Conservation (phyloP, 92 coral and sea anemone species). For the Epizoanthus ramosus region DNA sequence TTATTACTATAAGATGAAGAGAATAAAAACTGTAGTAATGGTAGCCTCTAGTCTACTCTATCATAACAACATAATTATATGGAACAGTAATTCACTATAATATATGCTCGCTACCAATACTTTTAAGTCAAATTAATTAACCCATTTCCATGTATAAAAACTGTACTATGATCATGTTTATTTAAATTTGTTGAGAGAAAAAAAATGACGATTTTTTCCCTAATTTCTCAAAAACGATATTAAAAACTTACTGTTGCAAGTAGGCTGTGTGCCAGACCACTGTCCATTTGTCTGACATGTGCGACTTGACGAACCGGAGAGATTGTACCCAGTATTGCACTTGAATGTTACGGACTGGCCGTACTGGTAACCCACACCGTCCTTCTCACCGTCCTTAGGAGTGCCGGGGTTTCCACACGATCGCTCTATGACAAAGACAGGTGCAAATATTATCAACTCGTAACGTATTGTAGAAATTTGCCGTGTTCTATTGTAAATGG, state of each 20-base stretch:
- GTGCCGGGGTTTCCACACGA: slow-evolving; percentile 85
- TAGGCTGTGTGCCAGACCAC: slow-evolving; percentile 80
- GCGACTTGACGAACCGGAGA: slow-evolving; percentile 64
- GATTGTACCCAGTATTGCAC: slow-evolving; percentile 68
- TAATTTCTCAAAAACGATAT: not conserved
- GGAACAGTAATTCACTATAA: no score
- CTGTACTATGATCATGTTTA: no score
- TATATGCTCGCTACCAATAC: no score
- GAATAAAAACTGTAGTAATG: not conserved
- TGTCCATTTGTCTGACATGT: slow-evolving; percentile 71
- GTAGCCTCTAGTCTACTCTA: not conserved
- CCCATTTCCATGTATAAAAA: no score
- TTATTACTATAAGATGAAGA: slow-evolving; percentile 51
- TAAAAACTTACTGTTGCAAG: slow-evolving; percentile 66
- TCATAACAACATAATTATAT: no score
- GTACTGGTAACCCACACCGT: slow-evolving; percentile 57
- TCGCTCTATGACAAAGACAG: slow-evolving; percentile 47
- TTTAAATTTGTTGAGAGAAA: no score
- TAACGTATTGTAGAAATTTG: no score
- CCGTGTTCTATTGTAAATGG: no score
- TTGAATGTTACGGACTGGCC: slow-evolving; percentile 61
- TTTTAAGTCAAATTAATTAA: no score
- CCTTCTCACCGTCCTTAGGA: slow-evolving; percentile 71
- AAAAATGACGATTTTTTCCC: no score
- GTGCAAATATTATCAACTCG: no score